These are phyloP conservation scores for Phenganax stokvisi DNA, from an alignment of 92 coral and sea anemone species.

Conservation along the genomic window DNA sequence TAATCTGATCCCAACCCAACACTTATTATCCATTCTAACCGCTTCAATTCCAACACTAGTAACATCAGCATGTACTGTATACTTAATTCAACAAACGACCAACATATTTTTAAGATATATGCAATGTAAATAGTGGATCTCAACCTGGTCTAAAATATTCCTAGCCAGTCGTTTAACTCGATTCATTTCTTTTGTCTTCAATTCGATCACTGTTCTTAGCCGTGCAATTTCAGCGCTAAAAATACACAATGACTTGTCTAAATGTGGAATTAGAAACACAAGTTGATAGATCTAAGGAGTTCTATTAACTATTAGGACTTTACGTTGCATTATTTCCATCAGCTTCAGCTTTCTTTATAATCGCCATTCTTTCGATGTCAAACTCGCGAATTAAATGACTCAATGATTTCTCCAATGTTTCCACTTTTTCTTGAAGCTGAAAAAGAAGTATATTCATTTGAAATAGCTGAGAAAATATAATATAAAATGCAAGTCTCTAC, in stretches of 20 bases:
- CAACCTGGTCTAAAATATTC: conserved; percentile 89
- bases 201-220: conserved; percentile 65
- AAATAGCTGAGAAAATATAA: neutral
- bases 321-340: conserved; percentile 69
- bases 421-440: conserved; percentile 85
- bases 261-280: neutral
- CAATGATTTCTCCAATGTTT: conserved; percentile 84
- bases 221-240: conserved; percentile 88
- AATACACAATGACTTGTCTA: neutral
- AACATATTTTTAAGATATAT: no score
- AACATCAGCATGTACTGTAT: neutral
- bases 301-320: neutral
- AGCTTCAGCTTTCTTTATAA: conserved; percentile 58
- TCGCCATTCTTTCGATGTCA: conserved; percentile 69
- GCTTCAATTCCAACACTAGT: neutral
- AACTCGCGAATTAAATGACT: conserved; percentile 94
- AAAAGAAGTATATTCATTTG: neutral
- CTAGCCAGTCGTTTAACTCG: conserved; percentile 90
- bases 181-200: conserved; percentile 91
- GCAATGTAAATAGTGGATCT: neutral
- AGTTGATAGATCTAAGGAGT: neutral
- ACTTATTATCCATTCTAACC: neutral
- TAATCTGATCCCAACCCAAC: no score
- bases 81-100: no score
- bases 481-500: neutral